Base-by-base conservation (phyloP, 2,113 vertebrate genomes). In the Microcebus griseorufus region DNA sequence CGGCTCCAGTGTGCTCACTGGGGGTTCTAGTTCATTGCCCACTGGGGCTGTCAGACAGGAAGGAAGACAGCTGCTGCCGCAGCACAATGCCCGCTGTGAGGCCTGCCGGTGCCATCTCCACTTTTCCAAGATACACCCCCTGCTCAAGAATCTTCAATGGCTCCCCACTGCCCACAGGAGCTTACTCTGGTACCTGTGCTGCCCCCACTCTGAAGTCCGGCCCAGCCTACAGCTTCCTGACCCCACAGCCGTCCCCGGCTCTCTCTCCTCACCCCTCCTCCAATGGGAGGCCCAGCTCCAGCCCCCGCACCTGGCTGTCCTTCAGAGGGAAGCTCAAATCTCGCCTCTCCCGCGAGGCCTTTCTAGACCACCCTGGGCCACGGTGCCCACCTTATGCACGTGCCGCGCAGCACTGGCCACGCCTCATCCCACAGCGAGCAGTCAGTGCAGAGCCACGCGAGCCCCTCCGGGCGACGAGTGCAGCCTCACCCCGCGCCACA, bases 1-100 rank as follows among this genome's bases (percentile, higher is more conserved):
- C 45, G 60, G 65, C 60, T 42, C 45, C 65, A 29, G 0, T 12
- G 48, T 89, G 65, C 92, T 95, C 78, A 18, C 73, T 5, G 53
- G 72, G 72, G 79, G 9, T 13, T 85, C 93, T 51, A 48, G 37
- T 69, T 95, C 37, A 29, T 55, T 29, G 64, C 72, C 55, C 23
- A 25, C 1, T 1, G 2, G 34, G 34, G 55, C 2, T 85, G 73
- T 90, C 81, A 91, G 23, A 92, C 12, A 81, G 91, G 87, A 93
- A 89, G 67, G 82, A 82, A 92, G 82, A 76, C 73, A 93, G 67
- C 70, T 60, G 75, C 62, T 91, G n/a, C 73, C 25, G 12, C 32
- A 45, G 72, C 64, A 88, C 0, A 70, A 22, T 32, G 4, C 80
- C 84, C 60, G 37, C 22, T 32, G 8, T 67, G 60, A 80, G 11